Evolutionary conservation across 1,140 invertebrate species (phyloP), one percentile per base, ranked within the genome.

Genomic region (Rhyzopertha dominica): DNA sequence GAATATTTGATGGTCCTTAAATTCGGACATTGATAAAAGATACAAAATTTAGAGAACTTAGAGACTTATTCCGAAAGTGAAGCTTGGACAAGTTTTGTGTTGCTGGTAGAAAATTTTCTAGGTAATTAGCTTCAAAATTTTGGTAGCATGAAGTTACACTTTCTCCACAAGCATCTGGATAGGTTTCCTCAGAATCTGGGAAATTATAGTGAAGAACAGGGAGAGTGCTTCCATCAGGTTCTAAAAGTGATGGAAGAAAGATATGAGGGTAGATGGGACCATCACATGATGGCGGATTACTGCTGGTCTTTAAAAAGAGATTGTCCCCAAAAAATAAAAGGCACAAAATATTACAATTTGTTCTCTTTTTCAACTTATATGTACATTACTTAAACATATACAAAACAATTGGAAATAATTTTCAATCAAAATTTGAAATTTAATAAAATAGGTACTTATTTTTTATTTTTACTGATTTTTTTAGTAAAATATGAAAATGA

Each of bases 171-270:
- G 17, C 32, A 47, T 37, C 24, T 47, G 10, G 35, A 49, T 22
- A n/a, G 24, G 12, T 49, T 48, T 22, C 49, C 40, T n/a, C 28
- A 47, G 17, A 52, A 49, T 34, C 32, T 51, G 19, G 39, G 45
- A n/a, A 17, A 40, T 41, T 36, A 1, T 47, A 49, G 37, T 52
- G 25, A 48, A 20, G 38, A 53, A 45, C 55, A 63, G 25, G 52
- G 51, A n/a, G 49, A 60, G 43, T 40, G 56, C 13, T 59, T 59
- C 38, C 52, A 59, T 40, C 54, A 49, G 44, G 51, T 58, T 41
- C 45, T 54, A 26, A 32, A 43, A 22, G 44, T 30, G 5, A n/a
- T n/a, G n/a, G n/a, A n/a, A n/a, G n/a, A n/a, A n/a, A n/a, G n/a
- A n/a, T n/a, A n/a, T 28, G 28, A 55, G 12, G 45, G 45, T 5